A percentile compares a stretch with the other conserved stretches of the same genome.
phyloP scores from a whole-genome alignment of 1,140 invertebrate species.

The Drosophila tristis region DNA sequence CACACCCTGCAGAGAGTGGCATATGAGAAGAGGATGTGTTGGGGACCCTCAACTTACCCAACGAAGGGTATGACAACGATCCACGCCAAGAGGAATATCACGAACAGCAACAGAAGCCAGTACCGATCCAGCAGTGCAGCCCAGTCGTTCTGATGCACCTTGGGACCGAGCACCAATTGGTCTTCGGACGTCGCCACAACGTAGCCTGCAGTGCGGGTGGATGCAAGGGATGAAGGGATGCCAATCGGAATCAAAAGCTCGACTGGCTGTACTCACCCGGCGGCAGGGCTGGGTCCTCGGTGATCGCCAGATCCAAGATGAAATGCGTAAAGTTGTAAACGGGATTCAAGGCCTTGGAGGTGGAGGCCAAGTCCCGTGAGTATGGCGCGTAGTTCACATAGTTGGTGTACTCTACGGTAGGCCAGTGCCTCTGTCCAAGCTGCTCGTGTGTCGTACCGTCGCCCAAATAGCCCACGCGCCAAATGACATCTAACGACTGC shows the following conservation, averaged over 20 bases:
- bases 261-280: slow-evolving; percentile 29
- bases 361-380: not conserved
- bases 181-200: slow-evolving; percentile 39
- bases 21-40: slow-evolving; percentile 23
- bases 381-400: slow-evolving; percentile 27
- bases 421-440: slow-evolving; percentile 49
- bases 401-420: slow-evolving; percentile 21
- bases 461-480: slow-evolving; percentile 22
- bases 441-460: slow-evolving; percentile 58
- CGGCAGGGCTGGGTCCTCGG: slow-evolving; percentile 30
- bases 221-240: not conserved
- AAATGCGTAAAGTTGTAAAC: slow-evolving; percentile 56
- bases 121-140: slow-evolving; percentile 85
- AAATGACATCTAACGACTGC: not conserved
- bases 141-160: slow-evolving; percentile 84
- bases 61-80: slow-evolving; percentile 88
- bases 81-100: slow-evolving; percentile 86
- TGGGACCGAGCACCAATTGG: slow-evolving; percentile 67
- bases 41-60: slow-evolving; percentile 83
- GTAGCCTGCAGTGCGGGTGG: slow-evolving; percentile 52
- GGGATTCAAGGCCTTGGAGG: slow-evolving; percentile 18
- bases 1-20: slow-evolving; percentile 85
- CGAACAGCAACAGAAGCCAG: slow-evolving; percentile 85
- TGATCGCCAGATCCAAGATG: slow-evolving; percentile 27
- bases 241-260: not conserved